Evolutionary conservation across 2,113 vertebrate genomes (phyloP), one percentile per base, ranked within the genome.

Genomic region (Emydura subglobosa): DNA sequence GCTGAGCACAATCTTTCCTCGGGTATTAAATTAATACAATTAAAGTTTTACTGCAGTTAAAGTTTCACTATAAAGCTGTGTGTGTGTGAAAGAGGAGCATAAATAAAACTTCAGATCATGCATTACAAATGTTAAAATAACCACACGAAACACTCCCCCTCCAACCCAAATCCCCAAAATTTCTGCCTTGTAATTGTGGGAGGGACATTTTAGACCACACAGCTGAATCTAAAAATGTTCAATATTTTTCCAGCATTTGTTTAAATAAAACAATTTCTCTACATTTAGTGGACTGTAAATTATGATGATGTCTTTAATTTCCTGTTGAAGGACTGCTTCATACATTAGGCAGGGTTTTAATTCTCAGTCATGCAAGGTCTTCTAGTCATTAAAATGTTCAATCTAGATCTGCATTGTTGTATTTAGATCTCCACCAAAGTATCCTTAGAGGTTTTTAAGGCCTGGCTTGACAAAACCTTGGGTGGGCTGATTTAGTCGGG

Each of bases 41-140:
- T 90, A 81, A 25, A 87, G 85, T 51, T 29, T 39, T 76, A 47
- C 47, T 76, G 68, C 34, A 74, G 68, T 31, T 57, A 29, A 7
- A 29, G 29, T n/a, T 47, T 2, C 2, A 13, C 14, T 80, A 44
- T 24, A 29, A 10, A n/a, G 31, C 17, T 42, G 72, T 42, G 13
- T 72, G 55, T 89, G 27, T 83, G 53, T 88, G 22, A 1, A 1
- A 88, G 81, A 0, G 0, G 87, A 42, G 47, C 50, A 81, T 89
- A 92, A 93, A 95, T 42, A 50, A 47, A n/a, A 87, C 79, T 27
- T 92, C 22, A 90, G 90, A 42, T 39, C 42, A 85, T 96, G n/a
- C 93, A 78, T n/a, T 65, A 81, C 65, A 59, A 79, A 90, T 85
- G 93, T 95, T 87, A 92, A 86, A 95, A 91, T 82, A 94, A 74